Evolutionary conservation across 2,797 vertebrate species (phyloP), one percentile per base, ranked within the genome.

Genomic region (Hypotaenidia okinawae): DNA sequence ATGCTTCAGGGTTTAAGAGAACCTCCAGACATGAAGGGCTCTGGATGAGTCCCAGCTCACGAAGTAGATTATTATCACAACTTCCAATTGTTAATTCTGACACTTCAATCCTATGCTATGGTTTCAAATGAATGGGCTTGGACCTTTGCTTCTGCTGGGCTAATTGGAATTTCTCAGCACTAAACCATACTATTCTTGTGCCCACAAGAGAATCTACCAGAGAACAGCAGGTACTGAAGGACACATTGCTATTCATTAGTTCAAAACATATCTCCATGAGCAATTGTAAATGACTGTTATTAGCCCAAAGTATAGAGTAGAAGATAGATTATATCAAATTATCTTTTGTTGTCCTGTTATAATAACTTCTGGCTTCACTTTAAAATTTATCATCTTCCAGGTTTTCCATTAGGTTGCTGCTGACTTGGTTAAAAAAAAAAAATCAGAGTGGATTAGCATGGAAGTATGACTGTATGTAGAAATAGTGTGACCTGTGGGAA

Each of bases 191-290:
- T 52, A 35, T 73, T 55, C 59, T 84, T 59, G 19, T 72, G n/a
- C 33, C 16, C n/a, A 75, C 37, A 37, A 37, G 37, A 37, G 37
- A 37, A 37, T 37, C 37, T 25, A 13, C 12, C 13, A 0, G 0
- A 82, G 64, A 89, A n/a, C 32, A 63, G 57, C 47, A 72, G 17
- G 4, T 62, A 5, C 66, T 55, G 47, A 58, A 84, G 84, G 33
- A 87, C 30, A 87, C 9, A 6, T 17, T 39, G 22, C 19, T 89
- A 30, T n/a, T 54, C 37, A 22, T 39, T 68, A 55, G 16, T 69
- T 68, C 28, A 52, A 89, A 84, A 49, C 4, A 5, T 21, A 70
- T 28, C 66, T 86, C 64, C 27, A 22, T 24, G 16, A 58, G 16
- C 15, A 80, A 59, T 39, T 64, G 10, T 9, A 6, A 39, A 13